These are phyloP conservation scores for Pseudochromis fuscus DNA, from an alignment of 2,797 vertebrate genomes.

Conservation along the genomic window DNA sequence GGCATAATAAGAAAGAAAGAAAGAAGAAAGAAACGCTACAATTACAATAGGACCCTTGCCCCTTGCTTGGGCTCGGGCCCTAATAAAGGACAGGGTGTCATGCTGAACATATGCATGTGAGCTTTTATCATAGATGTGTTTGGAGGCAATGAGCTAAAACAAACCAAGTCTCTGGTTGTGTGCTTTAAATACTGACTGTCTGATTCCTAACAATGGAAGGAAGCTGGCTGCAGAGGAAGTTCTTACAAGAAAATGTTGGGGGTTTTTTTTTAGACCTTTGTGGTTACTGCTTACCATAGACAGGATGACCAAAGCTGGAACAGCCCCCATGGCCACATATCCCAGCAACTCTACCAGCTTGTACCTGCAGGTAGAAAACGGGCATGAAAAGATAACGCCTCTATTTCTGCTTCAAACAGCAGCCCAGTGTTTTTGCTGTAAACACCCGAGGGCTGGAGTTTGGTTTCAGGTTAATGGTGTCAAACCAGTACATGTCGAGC, in stretches of 20 bases:
- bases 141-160: slow-evolving; percentile 4
- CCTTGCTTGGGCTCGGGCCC: too few relatives aligned
- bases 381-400: slow-evolving; percentile 19
- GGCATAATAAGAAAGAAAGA: too few relatives aligned
- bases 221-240: slow-evolving; percentile 28
- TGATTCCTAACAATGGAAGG: slow-evolving; percentile 52
- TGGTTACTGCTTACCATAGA: slow-evolving; percentile 89
- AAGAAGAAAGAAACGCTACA: too few relatives aligned
- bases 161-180: slow-evolving; percentile 7
- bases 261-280: not conserved
- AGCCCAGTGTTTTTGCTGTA: slow-evolving; percentile 49
- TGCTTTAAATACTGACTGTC: slow-evolving; percentile 15
- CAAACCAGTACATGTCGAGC: slow-evolving; percentile 8
- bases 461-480: slow-evolving; percentile 29
- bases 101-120: too few relatives aligned
- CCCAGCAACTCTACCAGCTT: slow-evolving; percentile 93
- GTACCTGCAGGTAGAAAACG: slow-evolving; percentile 84
- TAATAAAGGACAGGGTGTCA: too few relatives aligned
- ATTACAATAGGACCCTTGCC: too few relatives aligned
- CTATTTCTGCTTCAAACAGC: slow-evolving; percentile 42
- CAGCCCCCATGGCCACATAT: slow-evolving; percentile 91
- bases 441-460: slow-evolving; percentile 41
- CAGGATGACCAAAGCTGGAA: slow-evolving; percentile 92
- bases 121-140: too few relatives aligned
- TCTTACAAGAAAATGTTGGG: not conserved